Evolutionary conservation across 1,140 invertebrate species (phyloP).

Genomic region (Ceratoteleas bidentatus): DNA sequence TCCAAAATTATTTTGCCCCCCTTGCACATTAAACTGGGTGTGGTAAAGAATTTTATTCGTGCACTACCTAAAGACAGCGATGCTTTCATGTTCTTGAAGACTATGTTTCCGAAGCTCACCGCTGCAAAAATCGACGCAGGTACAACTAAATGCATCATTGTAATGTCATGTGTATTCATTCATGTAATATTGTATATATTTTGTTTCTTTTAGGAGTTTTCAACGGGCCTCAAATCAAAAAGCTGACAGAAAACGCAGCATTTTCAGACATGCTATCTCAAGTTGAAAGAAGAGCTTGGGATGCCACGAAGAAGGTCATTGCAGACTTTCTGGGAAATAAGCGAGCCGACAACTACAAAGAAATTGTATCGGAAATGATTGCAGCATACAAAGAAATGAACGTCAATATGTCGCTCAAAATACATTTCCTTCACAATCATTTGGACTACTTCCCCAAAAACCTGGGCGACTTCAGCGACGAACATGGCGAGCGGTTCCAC

Average conservation of each 20-base stretch:
- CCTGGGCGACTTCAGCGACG: constrained; percentile 67
- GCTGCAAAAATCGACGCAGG: constrained; percentile 15
- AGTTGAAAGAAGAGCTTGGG: not conserved
- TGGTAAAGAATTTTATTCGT: constrained; percentile 16
- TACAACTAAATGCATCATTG: constrained; percentile 3
- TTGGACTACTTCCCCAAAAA: constrained; percentile 72
- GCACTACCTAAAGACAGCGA: not conserved
- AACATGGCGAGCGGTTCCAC: constrained; percentile 74
- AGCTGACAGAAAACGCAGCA: not conserved
- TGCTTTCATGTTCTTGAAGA: not conserved
- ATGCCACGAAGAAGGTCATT: constrained; percentile 6
- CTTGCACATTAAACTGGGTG: constrained; percentile 29
- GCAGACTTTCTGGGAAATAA: constrained; percentile 66
- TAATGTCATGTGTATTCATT: not conserved
- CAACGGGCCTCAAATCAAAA: constrained; percentile 6
- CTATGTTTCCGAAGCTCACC: constrained; percentile 5
- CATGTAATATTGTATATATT: not conserved
- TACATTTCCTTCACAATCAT: too few species aligned
- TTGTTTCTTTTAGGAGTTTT: constrained; percentile 10
- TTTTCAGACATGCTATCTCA: not conserved
- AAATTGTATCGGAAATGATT: constrained; percentile 59
- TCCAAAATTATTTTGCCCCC: constrained; percentile 24
- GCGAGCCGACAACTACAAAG: constrained; percentile 60
- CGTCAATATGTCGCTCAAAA: constrained; percentile 70
- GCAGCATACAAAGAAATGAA: constrained; percentile 40